A percentile compares a stretch with the other conserved stretches of the same genome.
These are phyloP conservation scores for Acestrorhynchus altus DNA, from an alignment of 2,797 vertebrate species.

Conservation along the genomic window DNA sequence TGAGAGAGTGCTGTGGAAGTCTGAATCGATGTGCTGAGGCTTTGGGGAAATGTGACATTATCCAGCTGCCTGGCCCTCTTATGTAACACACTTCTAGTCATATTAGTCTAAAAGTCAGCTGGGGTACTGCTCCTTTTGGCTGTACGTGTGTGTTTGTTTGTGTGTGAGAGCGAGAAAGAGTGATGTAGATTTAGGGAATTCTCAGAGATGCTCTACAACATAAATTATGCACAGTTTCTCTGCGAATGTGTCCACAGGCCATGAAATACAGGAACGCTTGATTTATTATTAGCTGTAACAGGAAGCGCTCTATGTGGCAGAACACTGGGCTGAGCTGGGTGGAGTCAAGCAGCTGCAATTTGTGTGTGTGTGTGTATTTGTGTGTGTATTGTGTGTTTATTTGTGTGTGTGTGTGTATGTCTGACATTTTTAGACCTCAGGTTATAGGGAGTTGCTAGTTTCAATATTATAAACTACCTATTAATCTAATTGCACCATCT, in stretches of 20 bases:
- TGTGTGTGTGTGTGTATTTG: conserved; percentile 30
- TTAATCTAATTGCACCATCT: background rate
- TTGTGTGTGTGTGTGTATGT: conserved; percentile 27
- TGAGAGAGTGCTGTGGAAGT: background rate
- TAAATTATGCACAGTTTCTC: background rate
- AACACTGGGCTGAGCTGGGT: conserved; percentile 41
- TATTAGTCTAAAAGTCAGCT: conserved; percentile 18
- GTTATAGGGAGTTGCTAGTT: background rate
- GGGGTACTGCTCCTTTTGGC: conserved; percentile 28
- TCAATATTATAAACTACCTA: background rate
- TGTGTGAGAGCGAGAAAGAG: background rate
- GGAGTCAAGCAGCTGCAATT: conserved; percentile 29
- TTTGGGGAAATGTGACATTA: conserved; percentile 17
- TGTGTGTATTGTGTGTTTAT: no score
- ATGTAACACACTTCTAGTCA: conserved; percentile 31
- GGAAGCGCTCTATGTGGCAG: conserved; percentile 34
- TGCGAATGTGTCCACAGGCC: conserved; percentile 10
- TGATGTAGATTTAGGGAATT: background rate
- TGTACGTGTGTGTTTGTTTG: conserved; percentile 3
- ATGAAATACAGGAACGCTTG: conserved; percentile 22
- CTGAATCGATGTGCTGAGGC: conserved; percentile 20
- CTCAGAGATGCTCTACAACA: background rate
- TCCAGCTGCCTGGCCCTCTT: conserved; percentile 27
- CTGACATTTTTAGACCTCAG: background rate
- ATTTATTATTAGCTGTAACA: conserved; percentile 52